Evolutionary conservation across 2,113 vertebrate genomes (phyloP).

Genomic region (Epinephelus fuscoguttatus): DNA sequence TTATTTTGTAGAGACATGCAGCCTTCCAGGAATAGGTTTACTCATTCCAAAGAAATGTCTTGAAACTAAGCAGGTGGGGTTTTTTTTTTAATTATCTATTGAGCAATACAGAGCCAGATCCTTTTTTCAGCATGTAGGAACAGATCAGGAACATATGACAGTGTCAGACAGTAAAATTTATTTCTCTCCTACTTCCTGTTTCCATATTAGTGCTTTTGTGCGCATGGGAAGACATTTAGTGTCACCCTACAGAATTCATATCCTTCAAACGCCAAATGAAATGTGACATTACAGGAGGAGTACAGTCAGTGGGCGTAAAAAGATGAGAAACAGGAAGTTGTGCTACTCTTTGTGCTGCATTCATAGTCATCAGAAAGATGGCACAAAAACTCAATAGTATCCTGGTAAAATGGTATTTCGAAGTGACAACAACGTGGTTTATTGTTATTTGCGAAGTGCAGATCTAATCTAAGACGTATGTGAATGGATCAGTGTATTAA

Average conservation of each 20-base stretch:
- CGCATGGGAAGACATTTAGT: background rate
- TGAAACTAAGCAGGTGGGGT: background rate
- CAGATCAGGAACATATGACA: background rate
- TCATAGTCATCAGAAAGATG: background rate
- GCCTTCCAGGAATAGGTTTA: background rate
- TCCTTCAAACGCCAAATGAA: background rate
- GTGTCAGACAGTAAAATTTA: no score
- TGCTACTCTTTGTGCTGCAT: background rate
- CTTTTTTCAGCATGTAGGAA: background rate
- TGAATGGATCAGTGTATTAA: background rate
- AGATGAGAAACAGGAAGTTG: background rate
- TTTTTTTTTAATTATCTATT: background rate
- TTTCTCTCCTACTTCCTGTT: background rate
- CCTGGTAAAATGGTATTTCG: background rate
- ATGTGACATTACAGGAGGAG: background rate
- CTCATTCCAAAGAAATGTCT: background rate
- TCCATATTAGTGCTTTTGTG: background rate
- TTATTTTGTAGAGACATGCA: background rate
- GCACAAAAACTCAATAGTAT: fast-evolving
- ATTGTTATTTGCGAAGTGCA: background rate
- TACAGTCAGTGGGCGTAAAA: no score
- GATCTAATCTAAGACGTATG: background rate
- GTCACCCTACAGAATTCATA: background rate
- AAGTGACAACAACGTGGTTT: no score
- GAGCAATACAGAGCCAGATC: background rate